Conservation (phyloP, 2,113 vertebrate species). For the Spilogale gracilis region DNA sequence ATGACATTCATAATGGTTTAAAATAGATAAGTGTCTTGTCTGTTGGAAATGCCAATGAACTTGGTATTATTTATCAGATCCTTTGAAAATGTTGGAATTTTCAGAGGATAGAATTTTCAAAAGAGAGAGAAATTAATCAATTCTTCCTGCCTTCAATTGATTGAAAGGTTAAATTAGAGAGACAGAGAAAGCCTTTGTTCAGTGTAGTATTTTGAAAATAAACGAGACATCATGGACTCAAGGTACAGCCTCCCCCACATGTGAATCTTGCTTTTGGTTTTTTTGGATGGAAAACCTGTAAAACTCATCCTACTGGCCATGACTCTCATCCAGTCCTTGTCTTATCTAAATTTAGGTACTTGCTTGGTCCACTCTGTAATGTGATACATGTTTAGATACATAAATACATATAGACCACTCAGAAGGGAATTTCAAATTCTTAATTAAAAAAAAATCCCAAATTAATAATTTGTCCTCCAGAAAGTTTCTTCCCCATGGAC, state of each 20-base stretch:
- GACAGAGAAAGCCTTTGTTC: not conserved
- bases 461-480: slow-evolving; percentile 35
- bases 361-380: not conserved
- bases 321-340: not conserved
- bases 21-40: slow-evolving; percentile 80
- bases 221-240: not conserved
- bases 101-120: slow-evolving; percentile 67
- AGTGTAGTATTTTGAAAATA: slow-evolving; percentile 6
- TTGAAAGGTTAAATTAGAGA: not conserved
- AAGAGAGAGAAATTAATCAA: slow-evolving; percentile 57
- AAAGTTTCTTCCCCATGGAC: not conserved
- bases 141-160: slow-evolving; percentile 37
- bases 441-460: not conserved
- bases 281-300: not conserved
- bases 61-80: slow-evolving; percentile 81
- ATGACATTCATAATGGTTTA: slow-evolving; percentile 80
- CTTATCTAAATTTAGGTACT: not conserved
- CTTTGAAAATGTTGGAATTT: slow-evolving; percentile 71
- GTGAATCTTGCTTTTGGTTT: not conserved
- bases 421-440: not conserved
- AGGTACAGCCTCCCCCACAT: not conserved
- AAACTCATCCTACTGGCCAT: not conserved
- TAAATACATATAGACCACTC: not conserved
- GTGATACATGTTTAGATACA: not conserved
- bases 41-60: slow-evolving; percentile 79